Conservation (phyloP, 92 coral and sea anemone species). For the Metridium senile region DNA sequence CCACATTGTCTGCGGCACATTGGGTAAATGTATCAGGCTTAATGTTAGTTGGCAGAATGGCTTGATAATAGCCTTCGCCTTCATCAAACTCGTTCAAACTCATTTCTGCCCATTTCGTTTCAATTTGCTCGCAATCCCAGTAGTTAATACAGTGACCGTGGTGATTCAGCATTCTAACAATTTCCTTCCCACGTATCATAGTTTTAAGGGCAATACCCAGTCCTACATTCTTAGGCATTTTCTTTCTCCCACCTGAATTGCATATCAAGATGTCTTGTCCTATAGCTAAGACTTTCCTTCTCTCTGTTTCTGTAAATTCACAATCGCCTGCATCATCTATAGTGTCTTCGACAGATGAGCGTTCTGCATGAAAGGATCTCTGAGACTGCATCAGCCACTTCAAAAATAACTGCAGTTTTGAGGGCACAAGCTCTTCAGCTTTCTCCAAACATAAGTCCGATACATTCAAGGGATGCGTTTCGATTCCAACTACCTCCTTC, state of each 20-base stretch:
- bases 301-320: conserved; percentile 2
- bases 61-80: conserved; percentile 19
- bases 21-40: conserved; percentile 3
- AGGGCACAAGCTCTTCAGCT: conserved; percentile 8
- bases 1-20: conserved; percentile 15
- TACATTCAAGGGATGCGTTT: conserved; percentile 19
- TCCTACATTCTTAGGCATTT: conserved; percentile 30
- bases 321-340: not conserved
- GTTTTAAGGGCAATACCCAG: conserved; percentile 20
- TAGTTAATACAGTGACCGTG: conserved; percentile 20
- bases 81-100: conserved; percentile 3
- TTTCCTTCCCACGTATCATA: conserved; percentile 23
- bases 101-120: conserved; percentile 18
- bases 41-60: conserved; percentile 10
- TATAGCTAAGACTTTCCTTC: conserved; percentile 5
- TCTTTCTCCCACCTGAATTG: conserved; percentile 15
- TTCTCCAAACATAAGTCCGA: conserved; percentile 13
- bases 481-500: conserved; percentile 13
- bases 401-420: conserved; percentile 4
- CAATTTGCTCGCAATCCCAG: conserved; percentile 20
- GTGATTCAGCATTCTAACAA: conserved; percentile 16
- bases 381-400: conserved; percentile 20
- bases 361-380: not conserved
- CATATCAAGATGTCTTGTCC: conserved; percentile 13
- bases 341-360: not conserved